phyloP scores from a whole-genome alignment of 1,140 invertebrate genomes.

The Ips nitidus region DNA sequence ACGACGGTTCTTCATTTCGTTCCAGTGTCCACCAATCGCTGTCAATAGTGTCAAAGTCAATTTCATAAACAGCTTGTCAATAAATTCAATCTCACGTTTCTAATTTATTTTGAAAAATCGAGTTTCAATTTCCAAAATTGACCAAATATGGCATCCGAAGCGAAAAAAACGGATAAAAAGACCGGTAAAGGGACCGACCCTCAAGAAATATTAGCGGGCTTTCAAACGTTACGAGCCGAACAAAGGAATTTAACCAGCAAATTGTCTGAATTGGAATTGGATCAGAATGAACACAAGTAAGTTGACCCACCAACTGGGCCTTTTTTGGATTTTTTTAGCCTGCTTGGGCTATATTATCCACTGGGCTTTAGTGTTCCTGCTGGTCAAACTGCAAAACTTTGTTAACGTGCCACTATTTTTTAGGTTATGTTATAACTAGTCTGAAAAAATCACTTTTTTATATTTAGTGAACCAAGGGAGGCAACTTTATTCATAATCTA shows the following conservation, averaged over 20 bases:
- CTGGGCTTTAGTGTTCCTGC: neutral
- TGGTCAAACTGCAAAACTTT: no score
- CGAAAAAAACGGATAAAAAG: conserved; percentile 53
- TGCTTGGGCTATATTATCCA: conserved; percentile 6
- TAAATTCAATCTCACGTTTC: no score
- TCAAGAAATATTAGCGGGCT: conserved; percentile 83
- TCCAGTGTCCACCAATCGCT: no score
- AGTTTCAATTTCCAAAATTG: conserved; percentile 4
- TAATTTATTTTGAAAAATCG: neutral
- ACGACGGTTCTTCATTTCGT: no score
- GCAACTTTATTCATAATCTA: neutral
- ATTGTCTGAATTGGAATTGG: conserved; percentile 88
- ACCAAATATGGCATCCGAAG: conserved; percentile 53
- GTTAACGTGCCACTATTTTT: no score
- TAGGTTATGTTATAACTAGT: no score
- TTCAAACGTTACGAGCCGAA: conserved; percentile 83
- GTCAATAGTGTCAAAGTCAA: no score
- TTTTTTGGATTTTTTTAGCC: conserved; percentile 12
- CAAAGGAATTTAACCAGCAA: conserved; percentile 83
- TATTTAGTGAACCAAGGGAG: no score
- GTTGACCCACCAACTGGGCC: conserved; percentile 42
- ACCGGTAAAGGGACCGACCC: conserved; percentile 55
- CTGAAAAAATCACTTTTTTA: no score
- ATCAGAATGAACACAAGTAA: conserved; percentile 95
- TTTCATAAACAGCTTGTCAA: no score